Percentiles rank a stretch among this genome's conserved stretches.
These are phyloP conservation scores for Parnassius orleans DNA, from an alignment of 2,888 invertebrate genomes.

Conservation along the genomic window DNA sequence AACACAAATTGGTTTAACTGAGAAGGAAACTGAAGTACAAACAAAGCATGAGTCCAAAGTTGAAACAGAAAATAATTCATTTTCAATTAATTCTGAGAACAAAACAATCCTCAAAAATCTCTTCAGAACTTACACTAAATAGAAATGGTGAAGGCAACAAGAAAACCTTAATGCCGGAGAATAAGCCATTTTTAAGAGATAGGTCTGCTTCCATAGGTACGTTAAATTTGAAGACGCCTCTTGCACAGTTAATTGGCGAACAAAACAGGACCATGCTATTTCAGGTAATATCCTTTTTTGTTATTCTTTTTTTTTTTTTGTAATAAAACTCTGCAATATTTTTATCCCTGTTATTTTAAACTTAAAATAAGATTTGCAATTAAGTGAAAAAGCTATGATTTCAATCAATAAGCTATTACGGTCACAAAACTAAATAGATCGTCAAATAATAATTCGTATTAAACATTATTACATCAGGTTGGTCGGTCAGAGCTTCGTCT, in stretches of 20 bases:
- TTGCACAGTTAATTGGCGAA: slow-evolving; percentile 79
- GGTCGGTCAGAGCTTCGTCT: slow-evolving; percentile 92
- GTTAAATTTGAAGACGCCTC: slow-evolving; percentile 70
- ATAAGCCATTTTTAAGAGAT: slow-evolving; percentile 73
- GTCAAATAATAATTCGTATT: no score
- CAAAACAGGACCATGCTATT: slow-evolving; percentile 97
- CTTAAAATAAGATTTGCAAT: no score
- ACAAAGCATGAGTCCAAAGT: slow-evolving; percentile 26
- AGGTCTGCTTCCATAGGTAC: slow-evolving; percentile 83
- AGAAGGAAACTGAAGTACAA: slow-evolving; percentile 27
- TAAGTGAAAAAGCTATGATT: no score
- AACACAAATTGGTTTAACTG: slow-evolving; percentile 21
- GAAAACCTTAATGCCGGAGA: slow-evolving; percentile 50
- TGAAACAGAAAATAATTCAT: slow-evolving; percentile 24
- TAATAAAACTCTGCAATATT: no score
- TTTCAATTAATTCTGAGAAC: slow-evolving; percentile 32
- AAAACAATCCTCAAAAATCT: background rate
- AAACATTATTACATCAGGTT: slow-evolving; percentile 74
- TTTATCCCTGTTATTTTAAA: no score
- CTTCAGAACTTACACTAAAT: slow-evolving; percentile 28
- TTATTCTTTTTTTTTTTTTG: background rate
- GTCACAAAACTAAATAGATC: no score
- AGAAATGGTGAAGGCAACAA: slow-evolving; percentile 25
- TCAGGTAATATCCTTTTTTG: slow-evolving; percentile 76
- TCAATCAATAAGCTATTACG: no score